Base-by-base conservation (phyloP, 2,888 invertebrate genomes). In the Eupithecia insigniata region DNA sequence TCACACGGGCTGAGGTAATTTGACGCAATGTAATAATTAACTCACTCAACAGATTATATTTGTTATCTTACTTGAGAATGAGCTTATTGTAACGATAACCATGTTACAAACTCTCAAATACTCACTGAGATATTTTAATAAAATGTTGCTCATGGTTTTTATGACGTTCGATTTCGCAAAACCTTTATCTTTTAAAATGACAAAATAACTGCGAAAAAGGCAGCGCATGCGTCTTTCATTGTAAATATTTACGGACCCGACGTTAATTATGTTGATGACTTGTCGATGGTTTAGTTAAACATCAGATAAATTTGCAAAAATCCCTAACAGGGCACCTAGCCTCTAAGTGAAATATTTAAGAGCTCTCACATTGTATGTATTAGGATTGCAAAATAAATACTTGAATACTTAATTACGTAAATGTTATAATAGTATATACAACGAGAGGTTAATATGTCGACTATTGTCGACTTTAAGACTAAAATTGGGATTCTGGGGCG, bases 131-230 rank as follows among this genome's bases (percentile, higher is more conserved):
- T 51, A 51, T 51, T 26, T 55, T 26, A 26, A 14, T 55, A 55
- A 51, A 51, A 55, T 55, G 55, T 55, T 55, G 26, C 55, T 26
- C 55, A 55, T 55, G 46, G 5, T 55, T 55, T 55, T 55, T 26
- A 26, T 55, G 55, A 55, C 55, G 55, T 55, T 4, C 30, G 26
- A 12, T 55, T 12, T 26, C 55, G 22, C 12, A 26, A 26, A 55
- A 55, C 5, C 26, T 55, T 55, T 55, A 55, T 26, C 22, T 26
- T 51, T 51, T 51, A 22, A 12, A 22, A 26, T 51, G 12, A 1
- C 51, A 51, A 22, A 51, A 46, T 22, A 51, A 51, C 51, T n/a
- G n/a, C 46, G 3, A 46, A 51, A 51, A 51, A 22, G 4, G 12
- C 51, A 8, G 22, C 51, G 12, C 22, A 51, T 55, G 22, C 26